Evolutionary conservation across 2,888 invertebrate genomes (phyloP), one percentile per base, ranked within the genome.

Genomic region (Latrodectus hesperus): DNA sequence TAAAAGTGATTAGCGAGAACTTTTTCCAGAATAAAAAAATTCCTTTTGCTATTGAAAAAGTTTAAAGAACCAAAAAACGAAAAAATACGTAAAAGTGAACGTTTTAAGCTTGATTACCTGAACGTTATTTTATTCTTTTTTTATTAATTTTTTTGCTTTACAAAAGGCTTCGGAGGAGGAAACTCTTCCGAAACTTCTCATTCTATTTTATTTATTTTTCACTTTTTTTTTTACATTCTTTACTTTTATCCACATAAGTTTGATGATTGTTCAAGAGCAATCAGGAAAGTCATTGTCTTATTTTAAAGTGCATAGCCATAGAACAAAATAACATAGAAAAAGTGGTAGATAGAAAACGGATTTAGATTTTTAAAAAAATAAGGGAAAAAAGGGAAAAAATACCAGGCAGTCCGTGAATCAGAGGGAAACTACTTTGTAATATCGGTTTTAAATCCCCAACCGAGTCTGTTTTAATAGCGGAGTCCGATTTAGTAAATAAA

Each of bases 31-130:
- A 38, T 65, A 81, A 81, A 87, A 81, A 77, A 81, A 80, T 77
- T 53, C 75, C 64, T 75, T 74, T 65, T 71, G 72, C 84, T 86
- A 86, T 86, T 86, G 85, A 79, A 80, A 86, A 86, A 86, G 75
- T 86, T 86, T 74, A 75, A 72, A 53, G 51, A 76, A 80, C 22
- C 64, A n/a, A 51, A 51, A 16, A 53, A 51, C 9, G 6, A 65
- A 65, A 81, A 53, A n/a, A 9, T 26, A 52, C 51, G 26, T 38
- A 76, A 72, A 88, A 83, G 38, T 73, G 78, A 83, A 78, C 87
- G 78, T 82, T 88, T 88, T 88, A 88, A 88, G 87, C 77, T 83
- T 88, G 87, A 88, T 88, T 88, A 88, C 87, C 82, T 83, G 87
- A 82, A 87, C 81, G 65, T 72, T 71, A 81, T 81, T 87, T 87